A percentile compares a stretch with the other conserved stretches of the same genome.
These are phyloP conservation scores for Tor tambroides DNA, from an alignment of 2,113 vertebrate genomes.

Conservation along the genomic window DNA sequence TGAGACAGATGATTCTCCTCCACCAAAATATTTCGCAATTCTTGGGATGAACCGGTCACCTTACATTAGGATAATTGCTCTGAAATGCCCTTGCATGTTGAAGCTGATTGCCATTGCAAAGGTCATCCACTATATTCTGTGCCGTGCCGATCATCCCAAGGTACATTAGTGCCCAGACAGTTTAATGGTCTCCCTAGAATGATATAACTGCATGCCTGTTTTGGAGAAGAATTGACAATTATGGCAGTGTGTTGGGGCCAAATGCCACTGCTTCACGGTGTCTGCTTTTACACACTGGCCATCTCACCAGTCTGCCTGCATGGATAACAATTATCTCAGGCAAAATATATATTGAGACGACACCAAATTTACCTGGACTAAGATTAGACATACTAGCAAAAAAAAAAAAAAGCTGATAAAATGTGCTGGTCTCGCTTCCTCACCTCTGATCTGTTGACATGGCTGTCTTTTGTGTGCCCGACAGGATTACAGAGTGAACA, in stretches of 20 bases:
- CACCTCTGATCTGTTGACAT: conserved; percentile 33
- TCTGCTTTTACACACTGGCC: conserved; percentile 30
- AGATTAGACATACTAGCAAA: neutral
- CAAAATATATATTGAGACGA: conserved; percentile 17
- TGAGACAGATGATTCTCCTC: conserved; percentile 39
- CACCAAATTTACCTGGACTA: neutral
- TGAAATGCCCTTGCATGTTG: conserved; percentile 51
- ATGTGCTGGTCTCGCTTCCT: neutral
- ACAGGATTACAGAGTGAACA: conserved; percentile 97
- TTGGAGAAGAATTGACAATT: conserved; percentile 70
- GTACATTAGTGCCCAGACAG: conserved; percentile 54
- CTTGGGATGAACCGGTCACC: conserved; percentile 33
- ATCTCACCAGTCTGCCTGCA: neutral
- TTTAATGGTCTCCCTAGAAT: conserved; percentile 63
- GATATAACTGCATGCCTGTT: conserved; percentile 50
- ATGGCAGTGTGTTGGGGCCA: conserved; percentile 54
- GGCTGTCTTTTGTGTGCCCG: conserved; percentile 30
- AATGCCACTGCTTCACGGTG: conserved; percentile 57
- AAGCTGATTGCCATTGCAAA: conserved; percentile 69
- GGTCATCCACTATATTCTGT: conserved; percentile 65
- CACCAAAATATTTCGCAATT: conserved; percentile 48
- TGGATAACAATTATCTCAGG: conserved; percentile 24
- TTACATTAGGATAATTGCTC: conserved; percentile 53
- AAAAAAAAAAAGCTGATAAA: conserved; percentile 1
- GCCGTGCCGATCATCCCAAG: conserved; percentile 9